A percentile compares a stretch with the other conserved stretches of the same genome.
phyloP scores from a whole-genome alignment of 1,140 invertebrate species.

The Palaemon carinicauda region DNA sequence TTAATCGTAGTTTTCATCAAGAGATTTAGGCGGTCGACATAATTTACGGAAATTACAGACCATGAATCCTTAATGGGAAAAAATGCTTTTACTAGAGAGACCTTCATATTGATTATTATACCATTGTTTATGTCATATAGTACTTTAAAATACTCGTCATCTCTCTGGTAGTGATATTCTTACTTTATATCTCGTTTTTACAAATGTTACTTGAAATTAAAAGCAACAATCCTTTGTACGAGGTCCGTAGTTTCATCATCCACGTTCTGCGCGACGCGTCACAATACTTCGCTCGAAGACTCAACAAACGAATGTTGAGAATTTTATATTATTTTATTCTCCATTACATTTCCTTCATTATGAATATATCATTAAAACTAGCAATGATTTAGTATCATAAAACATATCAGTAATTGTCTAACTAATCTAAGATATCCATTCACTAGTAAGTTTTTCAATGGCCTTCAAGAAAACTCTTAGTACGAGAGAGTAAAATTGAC shows the following conservation, averaged over 20 bases:
- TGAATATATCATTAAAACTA: conserved; percentile 19
- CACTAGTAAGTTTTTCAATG: conserved; percentile 14
- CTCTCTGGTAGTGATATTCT: neutral
- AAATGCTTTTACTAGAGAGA: neutral
- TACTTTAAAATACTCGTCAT: neutral
- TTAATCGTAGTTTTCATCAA: no score
- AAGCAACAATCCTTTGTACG: conserved; percentile 27
- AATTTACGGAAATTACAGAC: conserved; percentile 48
- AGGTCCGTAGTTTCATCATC: conserved; percentile 46
- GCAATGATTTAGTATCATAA: neutral
- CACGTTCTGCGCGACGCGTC: conserved; percentile 39
- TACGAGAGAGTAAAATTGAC: conserved; percentile 53
- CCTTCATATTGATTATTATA: neutral
- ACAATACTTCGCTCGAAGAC: conserved; percentile 54
- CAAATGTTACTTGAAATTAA: neutral
- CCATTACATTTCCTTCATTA: conserved; percentile 54
- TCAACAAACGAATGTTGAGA: conserved; percentile 56
- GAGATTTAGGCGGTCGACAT: neutral
- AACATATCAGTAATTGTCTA: neutral
- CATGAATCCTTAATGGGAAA: conserved; percentile 48
- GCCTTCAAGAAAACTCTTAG: conserved; percentile 28
- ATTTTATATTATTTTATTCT: conserved; percentile 58
- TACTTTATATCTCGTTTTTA: neutral
- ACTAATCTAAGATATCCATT: neutral
- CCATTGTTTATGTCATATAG: neutral